phyloP scores from a whole-genome alignment of 23 tunicate species.

The Clavelina lepadiformis region DNA sequence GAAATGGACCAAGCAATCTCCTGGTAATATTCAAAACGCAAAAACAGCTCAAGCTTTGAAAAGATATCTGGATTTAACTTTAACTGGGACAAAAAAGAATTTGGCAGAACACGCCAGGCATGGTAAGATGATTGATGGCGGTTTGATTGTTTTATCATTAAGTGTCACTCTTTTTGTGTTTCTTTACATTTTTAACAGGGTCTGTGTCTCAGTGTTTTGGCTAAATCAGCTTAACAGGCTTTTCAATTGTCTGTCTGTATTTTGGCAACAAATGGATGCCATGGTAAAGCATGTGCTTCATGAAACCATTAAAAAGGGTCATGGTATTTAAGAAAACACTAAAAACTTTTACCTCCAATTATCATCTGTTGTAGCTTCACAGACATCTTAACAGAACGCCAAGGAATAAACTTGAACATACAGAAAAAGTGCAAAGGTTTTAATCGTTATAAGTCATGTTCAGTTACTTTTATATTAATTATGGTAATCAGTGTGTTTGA shows the following conservation, averaged over 20 bases:
- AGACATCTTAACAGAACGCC: too few relatives aligned
- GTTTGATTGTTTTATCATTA: background rate
- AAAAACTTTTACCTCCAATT: too few relatives aligned
- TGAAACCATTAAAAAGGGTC: too few relatives aligned
- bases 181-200: background rate
- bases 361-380: too few relatives aligned
- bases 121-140: slow-evolving; percentile 16
- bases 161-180: slow-evolving; percentile 9
- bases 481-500: too few relatives aligned
- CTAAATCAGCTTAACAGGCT: background rate
- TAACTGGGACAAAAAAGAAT: slow-evolving; percentile 73
- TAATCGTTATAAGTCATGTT: too few relatives aligned
- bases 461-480: too few relatives aligned
- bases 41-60: slow-evolving; percentile 62
- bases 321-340: too few relatives aligned
- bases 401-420: too few relatives aligned
- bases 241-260: slow-evolving; percentile 2
- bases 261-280: slow-evolving; percentile 30
- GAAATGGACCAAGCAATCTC: slow-evolving; percentile 19
- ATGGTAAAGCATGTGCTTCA: slow-evolving; percentile 37
- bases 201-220: background rate
- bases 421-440: too few relatives aligned
- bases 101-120: slow-evolving; percentile 41
- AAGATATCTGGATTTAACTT: slow-evolving; percentile 71
- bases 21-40: slow-evolving; percentile 27